Evolutionary conservation across 1,140 invertebrate species (phyloP).

Genomic region (Carcinoscorpius rotundicauda): DNA sequence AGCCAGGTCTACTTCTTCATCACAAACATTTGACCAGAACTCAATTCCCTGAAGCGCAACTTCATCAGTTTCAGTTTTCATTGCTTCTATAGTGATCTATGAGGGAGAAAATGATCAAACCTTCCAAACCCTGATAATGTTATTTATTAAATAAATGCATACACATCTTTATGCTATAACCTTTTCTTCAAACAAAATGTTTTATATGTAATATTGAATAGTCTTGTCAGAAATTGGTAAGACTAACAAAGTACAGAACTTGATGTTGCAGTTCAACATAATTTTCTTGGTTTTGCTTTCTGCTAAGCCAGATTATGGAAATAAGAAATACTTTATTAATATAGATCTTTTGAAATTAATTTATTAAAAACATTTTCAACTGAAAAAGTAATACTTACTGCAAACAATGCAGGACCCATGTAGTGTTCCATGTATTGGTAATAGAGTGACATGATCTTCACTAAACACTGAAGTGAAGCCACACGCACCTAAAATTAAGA

Average conservation of each 20-base stretch:
- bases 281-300: no score
- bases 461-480: constrained; percentile 92
- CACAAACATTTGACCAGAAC: constrained; percentile 99
- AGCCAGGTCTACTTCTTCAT: constrained; percentile 94
- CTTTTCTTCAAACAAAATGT: no score
- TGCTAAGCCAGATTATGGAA: no score
- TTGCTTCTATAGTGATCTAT: constrained; percentile 92
- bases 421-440: constrained; percentile 99
- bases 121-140: no score
- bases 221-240: no score
- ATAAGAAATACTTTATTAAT: not conserved
- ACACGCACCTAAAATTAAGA: constrained; percentile 45
- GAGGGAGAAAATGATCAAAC: no score
- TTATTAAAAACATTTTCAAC: not conserved
- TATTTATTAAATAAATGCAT: no score
- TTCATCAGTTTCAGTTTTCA: constrained; percentile 93
- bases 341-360: not conserved
- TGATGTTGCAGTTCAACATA: no score
- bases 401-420: constrained; percentile 96
- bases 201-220: no score
- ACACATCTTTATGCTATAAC: no score
- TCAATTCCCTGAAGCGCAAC: constrained; percentile 97
- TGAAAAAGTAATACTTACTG: constrained; percentile 42
- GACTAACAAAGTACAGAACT: no score
- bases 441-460: constrained; percentile 97